A percentile compares a stretch with the other conserved stretches of the same genome.
Evolutionary conservation across 2,113 vertebrate genomes (phyloP).

Genomic region (Sarotherodon lohbergeri): DNA sequence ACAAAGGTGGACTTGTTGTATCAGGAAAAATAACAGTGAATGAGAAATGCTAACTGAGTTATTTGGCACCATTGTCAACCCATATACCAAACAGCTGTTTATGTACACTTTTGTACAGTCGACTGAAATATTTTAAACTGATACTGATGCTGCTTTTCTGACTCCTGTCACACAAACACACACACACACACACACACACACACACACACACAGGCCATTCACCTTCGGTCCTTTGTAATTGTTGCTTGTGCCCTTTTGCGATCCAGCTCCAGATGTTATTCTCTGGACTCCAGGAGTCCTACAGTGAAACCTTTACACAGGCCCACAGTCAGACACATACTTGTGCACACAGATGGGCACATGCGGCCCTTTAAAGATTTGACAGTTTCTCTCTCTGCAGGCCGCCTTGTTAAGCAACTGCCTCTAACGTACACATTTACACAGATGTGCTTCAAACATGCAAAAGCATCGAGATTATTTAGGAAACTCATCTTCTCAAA

Average conservation of each 20-base stretch:
- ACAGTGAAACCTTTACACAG: slow-evolving; percentile 11
- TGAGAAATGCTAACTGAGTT: neutral
- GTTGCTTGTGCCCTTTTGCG: slow-evolving; percentile 36
- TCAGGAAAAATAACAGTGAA: slow-evolving; percentile 27
- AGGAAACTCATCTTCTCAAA: neutral
- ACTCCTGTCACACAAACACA: neutral
- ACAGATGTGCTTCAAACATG: neutral
- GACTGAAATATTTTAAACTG: neutral
- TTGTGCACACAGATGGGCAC: neutral
- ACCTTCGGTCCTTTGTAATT: slow-evolving; percentile 55
- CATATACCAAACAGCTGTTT: neutral
- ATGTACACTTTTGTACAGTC: neutral
- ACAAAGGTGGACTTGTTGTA: slow-evolving; percentile 30
- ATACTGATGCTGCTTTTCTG: neutral
- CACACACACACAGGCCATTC: slow-evolving; percentile 1
- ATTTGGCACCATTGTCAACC: neutral
- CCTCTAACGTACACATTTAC: neutral
- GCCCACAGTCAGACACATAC: neutral
- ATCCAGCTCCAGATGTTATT: slow-evolving; percentile 61
- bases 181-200: neutral
- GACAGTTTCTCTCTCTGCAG: slow-evolving; percentile 1
- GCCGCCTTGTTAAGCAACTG: neutral
- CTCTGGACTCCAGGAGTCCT: slow-evolving; percentile 4
- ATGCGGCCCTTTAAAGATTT: neutral
- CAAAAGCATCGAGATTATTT: neutral